These are phyloP conservation scores for Colletes latitarsis DNA, from an alignment of 1,140 invertebrate species.

Conservation along the genomic window DNA sequence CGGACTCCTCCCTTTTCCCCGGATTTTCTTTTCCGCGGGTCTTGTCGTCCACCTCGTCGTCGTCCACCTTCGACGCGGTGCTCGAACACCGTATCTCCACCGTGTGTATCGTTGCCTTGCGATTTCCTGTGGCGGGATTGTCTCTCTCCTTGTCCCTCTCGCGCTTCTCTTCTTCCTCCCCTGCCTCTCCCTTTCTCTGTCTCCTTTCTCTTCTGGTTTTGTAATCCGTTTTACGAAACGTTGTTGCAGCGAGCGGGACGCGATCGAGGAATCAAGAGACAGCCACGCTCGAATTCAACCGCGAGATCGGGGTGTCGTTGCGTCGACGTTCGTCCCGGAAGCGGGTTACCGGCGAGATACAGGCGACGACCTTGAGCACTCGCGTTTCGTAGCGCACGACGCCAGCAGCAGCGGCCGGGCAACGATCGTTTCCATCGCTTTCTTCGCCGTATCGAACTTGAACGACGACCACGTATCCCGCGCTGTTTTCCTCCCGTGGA, in stretches of 20 bases:
- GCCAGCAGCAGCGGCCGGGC: constrained; percentile 15
- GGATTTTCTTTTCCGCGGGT: not conserved
- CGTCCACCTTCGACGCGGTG: constrained; percentile 32
- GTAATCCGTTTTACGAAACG: constrained; percentile 79
- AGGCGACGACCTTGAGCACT: constrained; percentile 52
- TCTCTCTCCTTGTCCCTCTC: constrained; percentile 27
- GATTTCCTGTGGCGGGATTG: constrained; percentile 45
- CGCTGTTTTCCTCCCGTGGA: constrained; percentile 9
- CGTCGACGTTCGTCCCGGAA: constrained; percentile 36
- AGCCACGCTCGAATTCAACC: not conserved
- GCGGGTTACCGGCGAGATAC: constrained; percentile 50
- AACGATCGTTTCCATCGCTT: constrained; percentile 46
- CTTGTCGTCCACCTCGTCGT: not conserved
- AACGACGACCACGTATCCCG: not conserved
- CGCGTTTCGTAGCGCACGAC: constrained; percentile 46
- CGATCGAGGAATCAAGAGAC: constrained; percentile 37
- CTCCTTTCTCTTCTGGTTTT: constrained; percentile 72
- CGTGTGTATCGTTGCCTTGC: constrained; percentile 38
- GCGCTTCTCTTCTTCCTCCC: constrained; percentile 50
- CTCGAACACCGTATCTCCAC: constrained; percentile 44
- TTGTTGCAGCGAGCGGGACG: constrained; percentile 46
- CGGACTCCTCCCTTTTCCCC: not conserved
- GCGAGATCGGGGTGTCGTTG: not conserved
- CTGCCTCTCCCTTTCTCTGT: constrained; percentile 59
- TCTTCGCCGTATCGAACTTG: constrained; percentile 16